phyloP scores from a whole-genome alignment of 2,888 invertebrate genomes.

The Clunio marinus region DNA sequence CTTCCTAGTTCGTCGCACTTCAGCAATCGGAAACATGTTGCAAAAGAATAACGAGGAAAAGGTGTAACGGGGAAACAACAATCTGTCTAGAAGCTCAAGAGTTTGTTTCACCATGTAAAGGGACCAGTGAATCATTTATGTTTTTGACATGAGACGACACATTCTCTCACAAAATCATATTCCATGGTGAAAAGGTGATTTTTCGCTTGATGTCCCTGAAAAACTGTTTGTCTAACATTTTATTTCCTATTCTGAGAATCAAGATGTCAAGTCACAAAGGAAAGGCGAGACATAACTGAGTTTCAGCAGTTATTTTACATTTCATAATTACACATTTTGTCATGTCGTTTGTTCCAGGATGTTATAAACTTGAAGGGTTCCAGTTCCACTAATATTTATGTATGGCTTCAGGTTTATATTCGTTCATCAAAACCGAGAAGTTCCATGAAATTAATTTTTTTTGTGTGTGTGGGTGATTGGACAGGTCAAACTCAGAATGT shows the following conservation, averaged over 20 bases:
- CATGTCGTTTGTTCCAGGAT: too few species aligned
- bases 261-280: constrained; percentile 7
- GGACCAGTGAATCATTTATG: constrained; percentile 23
- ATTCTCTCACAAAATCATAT: not conserved
- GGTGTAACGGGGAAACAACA: constrained; percentile 15
- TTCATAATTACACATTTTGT: constrained; percentile 7
- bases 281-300: not conserved
- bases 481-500: too few species aligned
- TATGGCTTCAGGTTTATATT: too few species aligned
- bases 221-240: constrained; percentile 8
- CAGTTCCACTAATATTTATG: too few species aligned
- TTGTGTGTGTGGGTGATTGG: too few species aligned
- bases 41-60: not conserved
- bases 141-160: constrained; percentile 35
- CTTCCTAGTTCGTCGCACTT: not conserved
- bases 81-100: not conserved
- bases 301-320: too few species aligned
- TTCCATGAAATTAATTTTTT: too few species aligned
- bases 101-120: not conserved
- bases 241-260: not conserved
- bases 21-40: not conserved
- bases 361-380: not conserved
- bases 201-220: constrained; percentile 14
- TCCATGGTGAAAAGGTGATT: constrained; percentile 21
- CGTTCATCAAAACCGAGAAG: too few species aligned